These are phyloP conservation scores for Puma concolor DNA, from an alignment of 2,113 vertebrate species.

Conservation along the genomic window DNA sequence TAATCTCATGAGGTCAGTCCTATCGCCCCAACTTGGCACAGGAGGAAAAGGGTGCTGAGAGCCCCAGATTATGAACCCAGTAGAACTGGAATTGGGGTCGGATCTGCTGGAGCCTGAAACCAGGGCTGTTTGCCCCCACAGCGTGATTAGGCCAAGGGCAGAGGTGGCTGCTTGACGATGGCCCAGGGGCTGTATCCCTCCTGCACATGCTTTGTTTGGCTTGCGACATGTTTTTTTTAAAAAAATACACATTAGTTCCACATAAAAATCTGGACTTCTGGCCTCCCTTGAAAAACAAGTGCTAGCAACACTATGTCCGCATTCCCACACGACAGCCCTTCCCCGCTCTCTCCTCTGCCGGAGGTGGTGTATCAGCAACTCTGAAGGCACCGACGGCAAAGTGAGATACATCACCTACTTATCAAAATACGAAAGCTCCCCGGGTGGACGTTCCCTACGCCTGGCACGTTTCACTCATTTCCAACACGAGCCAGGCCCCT, in stretches of 20 bases:
- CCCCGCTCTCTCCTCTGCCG: fast-evolving
- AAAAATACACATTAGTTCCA: background rate
- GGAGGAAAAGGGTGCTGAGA: background rate
- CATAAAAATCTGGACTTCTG: background rate
- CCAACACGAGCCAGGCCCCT: background rate
- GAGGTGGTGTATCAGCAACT: background rate
- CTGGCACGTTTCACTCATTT: background rate
- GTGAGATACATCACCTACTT: background rate
- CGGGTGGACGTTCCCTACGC: background rate
- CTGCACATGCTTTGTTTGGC: background rate
- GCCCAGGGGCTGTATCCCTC: fast-evolving
- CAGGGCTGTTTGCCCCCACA: background rate
- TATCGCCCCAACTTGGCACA: background rate
- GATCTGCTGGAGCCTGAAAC: background rate
- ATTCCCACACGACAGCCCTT: background rate
- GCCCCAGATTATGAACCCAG: background rate
- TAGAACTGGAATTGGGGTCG: background rate
- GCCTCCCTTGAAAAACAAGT: constrained; percentile 29
- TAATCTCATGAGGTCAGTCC: background rate
- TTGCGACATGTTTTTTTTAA: background rate
- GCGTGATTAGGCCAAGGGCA: background rate
- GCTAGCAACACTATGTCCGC: background rate
- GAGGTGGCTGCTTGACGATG: background rate
- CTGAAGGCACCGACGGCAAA: background rate
- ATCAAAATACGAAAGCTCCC: background rate